Conservation (phyloP, 2,113 vertebrate species). For the Festucalex cinctus region DNA sequence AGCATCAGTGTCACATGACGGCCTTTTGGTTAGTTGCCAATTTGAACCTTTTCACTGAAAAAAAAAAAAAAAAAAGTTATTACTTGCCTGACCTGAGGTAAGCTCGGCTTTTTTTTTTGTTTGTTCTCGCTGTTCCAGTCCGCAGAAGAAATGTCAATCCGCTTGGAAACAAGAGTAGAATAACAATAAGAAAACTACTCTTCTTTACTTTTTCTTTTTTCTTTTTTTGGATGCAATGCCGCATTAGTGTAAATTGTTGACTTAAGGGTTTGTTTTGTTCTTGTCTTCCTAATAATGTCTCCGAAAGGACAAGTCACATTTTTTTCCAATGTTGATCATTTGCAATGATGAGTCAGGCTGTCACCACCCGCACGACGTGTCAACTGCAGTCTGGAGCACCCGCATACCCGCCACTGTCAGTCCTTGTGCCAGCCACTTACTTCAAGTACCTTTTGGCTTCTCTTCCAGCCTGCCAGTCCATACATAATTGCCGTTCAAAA, state of each 20-base stretch:
- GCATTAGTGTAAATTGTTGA: not conserved
- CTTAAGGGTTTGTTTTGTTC: not conserved
- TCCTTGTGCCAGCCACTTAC: slow-evolving; percentile 1
- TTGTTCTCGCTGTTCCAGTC: not conserved
- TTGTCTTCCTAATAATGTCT: not conserved
- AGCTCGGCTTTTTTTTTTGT: not conserved
- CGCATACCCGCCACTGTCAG: not conserved
- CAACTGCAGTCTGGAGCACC: not conserved
- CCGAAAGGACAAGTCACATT: not conserved
- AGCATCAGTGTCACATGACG: not conserved
- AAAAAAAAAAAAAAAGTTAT: not conserved
- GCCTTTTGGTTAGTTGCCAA: not conserved
- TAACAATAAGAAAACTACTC: not conserved
- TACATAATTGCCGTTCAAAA: not conserved
- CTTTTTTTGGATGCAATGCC: not conserved
- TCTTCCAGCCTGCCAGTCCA: not conserved
- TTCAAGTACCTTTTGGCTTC: slow-evolving; percentile 3
- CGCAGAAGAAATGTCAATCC: not conserved
- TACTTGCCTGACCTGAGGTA: not conserved
- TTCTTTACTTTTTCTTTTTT: too few species aligned
- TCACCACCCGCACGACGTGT: not conserved
- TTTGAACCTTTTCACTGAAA: not conserved
- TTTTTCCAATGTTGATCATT: not conserved
- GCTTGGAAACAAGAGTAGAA: not conserved
- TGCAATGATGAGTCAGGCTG: not conserved